A percentile compares a stretch with the other conserved stretches of the same genome.
These are phyloP conservation scores for Diogma glabrata DNA, from an alignment of 2,888 invertebrate genomes.

Conservation along the genomic window DNA sequence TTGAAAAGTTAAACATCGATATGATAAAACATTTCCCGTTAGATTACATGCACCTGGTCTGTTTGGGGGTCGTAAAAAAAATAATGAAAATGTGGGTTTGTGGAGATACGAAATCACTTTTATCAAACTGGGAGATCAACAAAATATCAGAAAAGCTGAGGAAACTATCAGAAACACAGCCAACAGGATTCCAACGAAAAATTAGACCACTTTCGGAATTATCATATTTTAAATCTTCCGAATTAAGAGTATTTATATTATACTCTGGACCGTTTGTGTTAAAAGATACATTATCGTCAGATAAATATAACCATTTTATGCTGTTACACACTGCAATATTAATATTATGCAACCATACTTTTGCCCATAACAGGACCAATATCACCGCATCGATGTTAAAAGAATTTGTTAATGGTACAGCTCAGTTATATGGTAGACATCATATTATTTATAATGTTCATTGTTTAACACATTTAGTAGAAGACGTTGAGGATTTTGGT, in stretches of 20 bases:
- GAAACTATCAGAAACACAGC: conserved; percentile 12
- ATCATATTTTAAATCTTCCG: too few species aligned
- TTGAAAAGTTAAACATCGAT: conserved; percentile 17
- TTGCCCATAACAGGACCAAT: conserved; percentile 6
- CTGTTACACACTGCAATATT: conserved; percentile 18
- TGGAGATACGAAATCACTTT: conserved; percentile 12
- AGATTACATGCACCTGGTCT: conserved; percentile 15
- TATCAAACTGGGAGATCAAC: not conserved
- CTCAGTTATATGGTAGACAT: too few species aligned
- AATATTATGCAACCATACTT: conserved; percentile 17
- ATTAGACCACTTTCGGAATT: conserved; percentile 19
- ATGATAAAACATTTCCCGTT: conserved; percentile 8
- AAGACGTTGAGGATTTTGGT: too few species aligned
- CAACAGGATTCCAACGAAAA: conserved; percentile 20
- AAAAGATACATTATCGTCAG: too few species aligned
- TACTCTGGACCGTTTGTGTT: conserved; percentile 22
- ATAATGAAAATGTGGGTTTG: too few species aligned
- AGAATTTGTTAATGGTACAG: not conserved
- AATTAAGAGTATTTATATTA: too few species aligned
- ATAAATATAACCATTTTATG: conserved; percentile 21
- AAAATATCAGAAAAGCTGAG: too few species aligned
- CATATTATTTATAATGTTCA: too few species aligned
- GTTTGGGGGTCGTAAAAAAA: conserved; percentile 19
- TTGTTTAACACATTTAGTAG: too few species aligned
- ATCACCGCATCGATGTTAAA: not conserved